Conservation (phyloP, 2,797 vertebrate species). For the Cryptoblepharus egeriae region DNA sequence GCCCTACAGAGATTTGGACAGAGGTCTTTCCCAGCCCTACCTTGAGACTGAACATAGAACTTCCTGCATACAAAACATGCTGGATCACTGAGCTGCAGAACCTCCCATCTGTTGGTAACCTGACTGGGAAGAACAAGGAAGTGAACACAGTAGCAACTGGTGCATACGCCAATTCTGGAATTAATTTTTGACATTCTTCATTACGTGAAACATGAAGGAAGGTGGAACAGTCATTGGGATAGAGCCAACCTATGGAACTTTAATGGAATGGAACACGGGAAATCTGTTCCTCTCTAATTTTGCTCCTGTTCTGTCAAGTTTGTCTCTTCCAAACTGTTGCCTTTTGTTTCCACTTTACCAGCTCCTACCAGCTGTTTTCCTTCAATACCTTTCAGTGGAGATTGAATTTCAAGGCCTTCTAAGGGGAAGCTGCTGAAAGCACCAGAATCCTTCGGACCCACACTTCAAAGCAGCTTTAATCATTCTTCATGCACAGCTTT, state of each 20-base stretch:
- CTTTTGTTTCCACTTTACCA: slow-evolving; percentile 70
- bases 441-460: slow-evolving; percentile 62
- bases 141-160: neutral
- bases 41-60: neutral
- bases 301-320: slow-evolving; percentile 58
- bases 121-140: neutral
- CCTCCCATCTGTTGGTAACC: neutral
- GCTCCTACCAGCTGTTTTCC: slow-evolving; percentile 76
- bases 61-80: neutral
- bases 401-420: slow-evolving; percentile 80
- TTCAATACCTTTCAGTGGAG: slow-evolving; percentile 79
- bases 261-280: neutral
- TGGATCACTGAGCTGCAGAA: too few relatives aligned
- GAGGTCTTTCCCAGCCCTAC: too few relatives aligned
- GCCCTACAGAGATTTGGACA: too few relatives aligned
- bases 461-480: slow-evolving; percentile 82
- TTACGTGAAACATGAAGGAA: neutral
- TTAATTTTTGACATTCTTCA: neutral
- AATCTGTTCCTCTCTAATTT: slow-evolving; percentile 37
- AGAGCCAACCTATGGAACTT: neutral
- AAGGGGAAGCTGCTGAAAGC: slow-evolving; percentile 77
- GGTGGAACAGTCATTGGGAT: neutral
- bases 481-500: slow-evolving; percentile 77
- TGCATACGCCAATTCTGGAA: neutral
- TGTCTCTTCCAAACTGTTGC: slow-evolving; percentile 54